Percentiles rank a stretch among this genome's conserved stretches.
Conservation (phyloP, 2,113 vertebrate genomes). For the Nyctibius bracteatus region DNA sequence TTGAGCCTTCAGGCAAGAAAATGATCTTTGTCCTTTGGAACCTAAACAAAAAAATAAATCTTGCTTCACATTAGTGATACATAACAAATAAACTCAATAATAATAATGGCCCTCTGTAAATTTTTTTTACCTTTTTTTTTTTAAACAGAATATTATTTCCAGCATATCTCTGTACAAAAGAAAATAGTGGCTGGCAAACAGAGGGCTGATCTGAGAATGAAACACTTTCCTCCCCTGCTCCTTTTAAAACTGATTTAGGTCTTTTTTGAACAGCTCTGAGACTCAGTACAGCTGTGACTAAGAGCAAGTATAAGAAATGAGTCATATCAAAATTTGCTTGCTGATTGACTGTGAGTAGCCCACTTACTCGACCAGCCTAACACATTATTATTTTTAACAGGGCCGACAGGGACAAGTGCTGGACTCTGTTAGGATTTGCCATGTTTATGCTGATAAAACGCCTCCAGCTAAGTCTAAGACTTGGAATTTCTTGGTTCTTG, state of each 20-base stretch:
- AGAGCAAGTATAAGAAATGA: conserved; percentile 12
- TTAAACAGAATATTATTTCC: background rate
- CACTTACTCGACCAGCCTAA: background rate
- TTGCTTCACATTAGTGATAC: background rate
- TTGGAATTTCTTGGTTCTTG: background rate
- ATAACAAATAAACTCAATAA: conserved; percentile 31
- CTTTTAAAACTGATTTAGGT: background rate
- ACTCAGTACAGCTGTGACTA: background rate
- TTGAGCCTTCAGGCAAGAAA: conserved; percentile 24
- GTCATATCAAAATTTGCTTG: background rate
- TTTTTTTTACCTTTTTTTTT: background rate
- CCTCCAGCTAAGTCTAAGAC: background rate
- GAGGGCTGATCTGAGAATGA: background rate
- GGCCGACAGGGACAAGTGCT: background rate
- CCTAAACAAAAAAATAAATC: conserved; percentile 19
- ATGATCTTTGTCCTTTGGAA: background rate
- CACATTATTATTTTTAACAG: background rate
- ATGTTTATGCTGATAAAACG: conserved; percentile 1
- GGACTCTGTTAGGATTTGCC: background rate
- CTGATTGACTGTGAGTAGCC: background rate
- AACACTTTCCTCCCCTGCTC: background rate
- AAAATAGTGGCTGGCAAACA: background rate
- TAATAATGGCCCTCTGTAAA: background rate
- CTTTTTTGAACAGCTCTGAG: background rate
- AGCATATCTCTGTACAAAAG: background rate